Percentiles rank a stretch among this genome's conserved stretches.
Conservation (phyloP, 2,113 vertebrate genomes). For the Tinamus guttatus region DNA sequence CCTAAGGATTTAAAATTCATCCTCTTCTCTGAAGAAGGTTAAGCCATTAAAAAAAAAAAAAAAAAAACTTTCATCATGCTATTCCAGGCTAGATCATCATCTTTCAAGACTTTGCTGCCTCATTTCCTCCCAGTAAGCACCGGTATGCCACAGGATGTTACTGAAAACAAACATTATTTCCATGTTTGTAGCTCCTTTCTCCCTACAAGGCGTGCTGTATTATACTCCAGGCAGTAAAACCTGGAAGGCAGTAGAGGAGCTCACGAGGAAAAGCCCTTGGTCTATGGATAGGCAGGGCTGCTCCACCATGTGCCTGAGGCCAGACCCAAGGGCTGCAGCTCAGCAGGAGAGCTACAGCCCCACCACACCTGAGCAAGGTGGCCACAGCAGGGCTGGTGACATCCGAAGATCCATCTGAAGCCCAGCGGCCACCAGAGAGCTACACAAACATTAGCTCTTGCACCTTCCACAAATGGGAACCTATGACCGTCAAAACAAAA, state of each 20-base stretch:
- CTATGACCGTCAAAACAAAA: not conserved
- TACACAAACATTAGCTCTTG: not conserved
- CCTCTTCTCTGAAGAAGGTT: not conserved
- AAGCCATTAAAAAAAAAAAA: not conserved
- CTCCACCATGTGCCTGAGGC: too few relatives aligned
- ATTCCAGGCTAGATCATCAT: not conserved
- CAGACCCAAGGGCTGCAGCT: not conserved
- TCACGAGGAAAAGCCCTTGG: not conserved
- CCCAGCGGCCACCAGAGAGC: not conserved
- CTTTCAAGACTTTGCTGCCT: not conserved
- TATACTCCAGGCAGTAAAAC: too few relatives aligned
- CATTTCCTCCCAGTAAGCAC: not conserved
- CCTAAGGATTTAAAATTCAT: not conserved
- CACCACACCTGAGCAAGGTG: not conserved
- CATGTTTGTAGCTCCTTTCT: not conserved
- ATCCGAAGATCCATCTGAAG: not conserved
- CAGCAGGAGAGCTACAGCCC: not conserved
- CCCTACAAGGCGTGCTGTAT: not conserved
- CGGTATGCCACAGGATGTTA: fast-evolving
- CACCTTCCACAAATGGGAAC: not conserved
- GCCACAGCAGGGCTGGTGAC: not conserved
- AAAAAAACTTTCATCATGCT: not conserved
- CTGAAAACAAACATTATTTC: not conserved
- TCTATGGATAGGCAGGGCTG: not conserved
- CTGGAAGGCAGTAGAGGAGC: too few relatives aligned